Base-by-base conservation (phyloP, 2,888 invertebrate genomes). In the Sceliomorpha sp. region DNA sequence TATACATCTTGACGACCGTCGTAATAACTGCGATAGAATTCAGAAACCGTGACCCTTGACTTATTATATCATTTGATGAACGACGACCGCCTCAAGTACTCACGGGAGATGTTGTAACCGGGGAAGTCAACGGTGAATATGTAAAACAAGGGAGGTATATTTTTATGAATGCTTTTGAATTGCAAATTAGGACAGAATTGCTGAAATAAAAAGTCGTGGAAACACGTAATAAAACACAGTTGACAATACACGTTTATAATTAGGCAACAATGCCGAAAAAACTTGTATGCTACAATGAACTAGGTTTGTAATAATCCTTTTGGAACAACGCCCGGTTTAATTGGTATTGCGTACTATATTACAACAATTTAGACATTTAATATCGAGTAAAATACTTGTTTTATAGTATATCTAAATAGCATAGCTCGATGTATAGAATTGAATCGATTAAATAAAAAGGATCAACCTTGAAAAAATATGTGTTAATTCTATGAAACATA, bases 131-230 rank as follows among this genome's bases (percentile, higher is more conserved):
- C 45, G 47, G 27, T 27, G 45, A 53, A 63, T 55, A 63, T 48
- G 55, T 53, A 55, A 55, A 47, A 63, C 34, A 63, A 55, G 63
- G 17, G 55, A 40, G 40, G 40, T 48, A 47, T 55, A 63, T 55
- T 63, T 63, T 63, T 47, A 63, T 32, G 63, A 48, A 29, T 40
- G 40, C 47, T 47, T 63, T 63, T 63, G 63, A 53, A 53, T 63
- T 63, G 48, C 55, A 62, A 62, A 62, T 51, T 40, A 47, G 62
- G 40, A 7, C 34, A 51, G 51, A 14, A 47, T 53, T 53, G 62
- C 53, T 62, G 31, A 45, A 27, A 47, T 47, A 53, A 53, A 53
- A 53, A 53, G 51, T 60, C 29, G 17, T 34, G 37, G 51, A 31
- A 39, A 51, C 39, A 40, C 47, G 42, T 44, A 51, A 60, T 60